Evolutionary conservation across 2,797 vertebrate species (phyloP).

Genomic region (Propithecus perrieri): DNA sequence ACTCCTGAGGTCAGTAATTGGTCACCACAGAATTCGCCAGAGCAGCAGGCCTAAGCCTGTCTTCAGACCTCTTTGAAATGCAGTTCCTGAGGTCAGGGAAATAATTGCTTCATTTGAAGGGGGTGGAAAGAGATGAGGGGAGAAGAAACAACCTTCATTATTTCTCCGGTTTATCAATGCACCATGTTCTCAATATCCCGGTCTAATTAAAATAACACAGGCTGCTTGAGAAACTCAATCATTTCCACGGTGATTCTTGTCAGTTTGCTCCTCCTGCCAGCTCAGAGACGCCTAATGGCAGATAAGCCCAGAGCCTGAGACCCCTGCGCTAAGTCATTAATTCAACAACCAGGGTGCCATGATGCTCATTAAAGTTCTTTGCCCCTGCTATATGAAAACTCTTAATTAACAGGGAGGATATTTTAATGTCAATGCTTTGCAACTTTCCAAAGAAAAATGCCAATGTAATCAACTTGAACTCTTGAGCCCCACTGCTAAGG

Average conservation of each 20-base stretch:
- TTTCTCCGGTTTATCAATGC: conserved; percentile 74
- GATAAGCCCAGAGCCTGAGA: conserved; percentile 58
- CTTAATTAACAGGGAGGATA: conserved; percentile 72
- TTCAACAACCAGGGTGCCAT: conserved; percentile 54
- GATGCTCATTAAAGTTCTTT: conserved; percentile 63
- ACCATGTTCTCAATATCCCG: conserved; percentile 74
- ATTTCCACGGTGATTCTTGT: conserved; percentile 63
- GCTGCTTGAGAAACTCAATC: conserved; percentile 70
- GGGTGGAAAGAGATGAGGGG: conserved; percentile 73
- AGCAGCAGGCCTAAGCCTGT: conserved; percentile 93
- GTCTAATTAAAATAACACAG: conserved; percentile 74
- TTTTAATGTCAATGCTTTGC: conserved; percentile 71
- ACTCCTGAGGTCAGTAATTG: conserved; percentile 89
- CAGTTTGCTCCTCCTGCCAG: conserved; percentile 49
- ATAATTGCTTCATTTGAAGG: conserved; percentile 87
- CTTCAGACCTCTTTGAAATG: conserved; percentile 89
- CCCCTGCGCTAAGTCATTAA: conserved; percentile 61
- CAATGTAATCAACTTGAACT: conserved; percentile 72
- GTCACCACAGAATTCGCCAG: conserved; percentile 85
- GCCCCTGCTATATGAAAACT: conserved; percentile 46
- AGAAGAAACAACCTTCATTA: conserved; percentile 77
- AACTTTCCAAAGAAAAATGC: conserved; percentile 70
- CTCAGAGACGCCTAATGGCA: conserved; percentile 62
- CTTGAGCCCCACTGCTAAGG: conserved; percentile 31
- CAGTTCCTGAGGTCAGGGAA: conserved; percentile 87